These are phyloP conservation scores for Axinella damicornis DNA, from an alignment of 37 sponge, comb jelly and placozoan species.

Conservation along the genomic window DNA sequence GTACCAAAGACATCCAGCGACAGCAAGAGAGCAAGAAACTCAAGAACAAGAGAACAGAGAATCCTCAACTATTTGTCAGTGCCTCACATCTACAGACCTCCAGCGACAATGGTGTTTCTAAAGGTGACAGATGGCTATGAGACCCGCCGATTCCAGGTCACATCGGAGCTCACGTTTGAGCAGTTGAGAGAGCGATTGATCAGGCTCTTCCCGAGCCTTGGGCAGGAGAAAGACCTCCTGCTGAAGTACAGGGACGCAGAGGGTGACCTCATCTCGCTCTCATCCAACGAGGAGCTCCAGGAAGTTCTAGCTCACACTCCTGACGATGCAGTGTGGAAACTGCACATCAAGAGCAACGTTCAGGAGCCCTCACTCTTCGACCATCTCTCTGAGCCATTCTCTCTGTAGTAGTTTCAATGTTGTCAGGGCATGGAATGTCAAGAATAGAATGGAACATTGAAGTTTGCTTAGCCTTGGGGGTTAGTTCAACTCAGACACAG, in stretches of 20 bases:
- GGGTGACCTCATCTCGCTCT: conserved; percentile 57
- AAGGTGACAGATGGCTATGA: conserved; percentile 47
- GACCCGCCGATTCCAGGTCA: conserved; percentile 37
- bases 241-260: conserved; percentile 41
- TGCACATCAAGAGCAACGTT: conserved; percentile 6
- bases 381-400: conserved; percentile 9
- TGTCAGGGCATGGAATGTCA: no score
- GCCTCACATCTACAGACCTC: no score
- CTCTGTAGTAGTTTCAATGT: no score
- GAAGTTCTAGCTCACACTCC: conserved; percentile 29
- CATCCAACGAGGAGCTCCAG: conserved; percentile 48
- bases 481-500: no score
- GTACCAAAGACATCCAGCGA: no score
- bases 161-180: conserved; percentile 21
- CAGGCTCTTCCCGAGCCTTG: conserved; percentile 38
- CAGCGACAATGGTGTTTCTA: conserved; percentile 37
- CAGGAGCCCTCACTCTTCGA: background rate
- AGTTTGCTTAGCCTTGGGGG: no score
- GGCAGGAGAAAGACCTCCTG: conserved; percentile 8
- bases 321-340: conserved; percentile 11
- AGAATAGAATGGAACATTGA: no score
- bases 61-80: background rate
- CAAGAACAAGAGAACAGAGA: background rate
- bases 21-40: background rate
- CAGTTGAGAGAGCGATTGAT: conserved; percentile 31